Conservation (phyloP, 1,140 invertebrate species). For the Drosophila ogumai region DNA sequence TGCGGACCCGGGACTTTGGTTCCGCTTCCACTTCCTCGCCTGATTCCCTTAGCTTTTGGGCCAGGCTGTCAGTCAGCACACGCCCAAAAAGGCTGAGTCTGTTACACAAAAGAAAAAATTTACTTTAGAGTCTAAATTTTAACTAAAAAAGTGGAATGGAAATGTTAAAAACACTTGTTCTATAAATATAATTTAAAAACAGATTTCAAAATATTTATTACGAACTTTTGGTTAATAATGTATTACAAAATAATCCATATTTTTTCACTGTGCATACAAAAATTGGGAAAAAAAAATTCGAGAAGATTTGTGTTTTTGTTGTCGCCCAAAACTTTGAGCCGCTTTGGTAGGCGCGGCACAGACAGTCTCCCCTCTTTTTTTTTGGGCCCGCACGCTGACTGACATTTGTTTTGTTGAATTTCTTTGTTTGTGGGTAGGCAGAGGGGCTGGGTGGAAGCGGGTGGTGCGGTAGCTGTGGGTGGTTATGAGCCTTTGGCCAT, state of each 20-base stretch:
- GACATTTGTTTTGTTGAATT: constrained; percentile 72
- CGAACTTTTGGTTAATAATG: no score
- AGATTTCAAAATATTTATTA: no score
- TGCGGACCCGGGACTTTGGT: constrained; percentile 14
- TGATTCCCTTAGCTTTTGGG: constrained; percentile 28
- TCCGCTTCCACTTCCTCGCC: constrained; percentile 17
- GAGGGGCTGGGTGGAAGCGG: not conserved
- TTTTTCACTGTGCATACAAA: constrained; percentile 11
- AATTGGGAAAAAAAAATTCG: constrained; percentile 14
- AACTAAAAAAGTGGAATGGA: not conserved
- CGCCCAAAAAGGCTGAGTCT: constrained; percentile 15
- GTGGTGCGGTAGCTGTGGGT: constrained; percentile 2
- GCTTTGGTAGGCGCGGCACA: constrained; percentile 65
- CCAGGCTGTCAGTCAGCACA: constrained; percentile 43
- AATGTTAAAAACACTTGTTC: not conserved
- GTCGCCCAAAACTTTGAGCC: constrained; percentile 62
- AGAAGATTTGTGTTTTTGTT: constrained; percentile 65
- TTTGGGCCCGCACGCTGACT: constrained; percentile 51
- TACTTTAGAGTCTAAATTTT: rapidly evolving
- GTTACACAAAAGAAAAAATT: not conserved
- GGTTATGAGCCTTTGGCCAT: constrained; percentile 30
- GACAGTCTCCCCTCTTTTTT: constrained; percentile 23
- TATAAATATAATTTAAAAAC: no score
- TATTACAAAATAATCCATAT: not conserved
- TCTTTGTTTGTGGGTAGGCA: constrained; percentile 32